Evolutionary conservation across 37 sponge, comb jelly and placozoan species (phyloP).

Genomic region (Oscarella lobularis): DNA sequence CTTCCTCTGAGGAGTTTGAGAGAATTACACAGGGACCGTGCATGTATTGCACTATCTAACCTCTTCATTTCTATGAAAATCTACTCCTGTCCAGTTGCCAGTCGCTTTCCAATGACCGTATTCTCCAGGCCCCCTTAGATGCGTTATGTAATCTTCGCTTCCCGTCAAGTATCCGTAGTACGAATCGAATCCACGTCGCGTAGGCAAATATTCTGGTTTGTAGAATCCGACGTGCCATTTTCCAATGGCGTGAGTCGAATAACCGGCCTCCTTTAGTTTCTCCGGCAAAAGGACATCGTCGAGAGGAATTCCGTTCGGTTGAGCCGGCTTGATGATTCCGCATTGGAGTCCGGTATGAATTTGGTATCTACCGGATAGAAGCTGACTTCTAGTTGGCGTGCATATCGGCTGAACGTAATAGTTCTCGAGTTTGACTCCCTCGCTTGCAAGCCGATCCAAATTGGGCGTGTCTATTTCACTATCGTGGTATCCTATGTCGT

Average conservation of each 20-base stretch:
- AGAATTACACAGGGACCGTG: too few relatives aligned
- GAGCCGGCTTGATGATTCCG: neutral
- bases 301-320: neutral
- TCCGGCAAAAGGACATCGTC: neutral
- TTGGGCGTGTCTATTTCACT: too few relatives aligned
- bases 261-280: neutral
- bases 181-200: neutral
- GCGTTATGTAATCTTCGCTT: neutral
- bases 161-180: neutral
- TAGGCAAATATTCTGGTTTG: neutral
- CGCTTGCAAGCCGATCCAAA: too few relatives aligned
- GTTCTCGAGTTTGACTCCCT: too few relatives aligned
- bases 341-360: neutral
- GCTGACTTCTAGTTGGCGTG: too few relatives aligned
- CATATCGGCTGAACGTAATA: too few relatives aligned
- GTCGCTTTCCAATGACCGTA: neutral
- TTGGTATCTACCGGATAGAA: too few relatives aligned
- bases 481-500: too few relatives aligned
- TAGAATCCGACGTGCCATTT: neutral
- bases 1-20: too few relatives aligned
- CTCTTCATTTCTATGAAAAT: neutral
- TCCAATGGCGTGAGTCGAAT: neutral
- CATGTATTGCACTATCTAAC: too few relatives aligned
- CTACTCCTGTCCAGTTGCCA: neutral
- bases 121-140: neutral